phyloP scores from a whole-genome alignment of 2,888 invertebrate species.

The Drosophila bunnanda region DNA sequence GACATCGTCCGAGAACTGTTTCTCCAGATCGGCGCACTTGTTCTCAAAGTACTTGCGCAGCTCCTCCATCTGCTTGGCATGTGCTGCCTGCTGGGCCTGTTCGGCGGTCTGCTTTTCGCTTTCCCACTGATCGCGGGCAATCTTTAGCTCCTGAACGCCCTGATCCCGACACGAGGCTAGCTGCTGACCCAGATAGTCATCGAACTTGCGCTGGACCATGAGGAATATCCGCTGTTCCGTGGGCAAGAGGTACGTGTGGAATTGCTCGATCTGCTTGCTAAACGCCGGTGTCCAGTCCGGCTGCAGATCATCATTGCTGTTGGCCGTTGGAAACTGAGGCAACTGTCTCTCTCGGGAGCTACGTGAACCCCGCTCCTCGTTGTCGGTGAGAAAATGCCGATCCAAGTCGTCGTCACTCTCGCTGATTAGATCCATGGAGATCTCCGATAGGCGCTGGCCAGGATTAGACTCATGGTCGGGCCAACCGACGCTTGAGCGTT shows the following conservation, averaged over 20 bases:
- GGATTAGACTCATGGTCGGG: constrained; percentile 81
- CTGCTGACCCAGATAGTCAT: constrained; percentile 86
- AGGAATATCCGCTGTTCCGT: constrained; percentile 84
- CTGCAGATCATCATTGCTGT: constrained; percentile 49
- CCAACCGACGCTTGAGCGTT: constrained; percentile 77
- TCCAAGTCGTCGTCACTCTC: constrained; percentile 84
- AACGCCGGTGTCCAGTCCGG: constrained; percentile 72
- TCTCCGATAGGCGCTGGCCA: constrained; percentile 84
- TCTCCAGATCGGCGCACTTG: constrained; percentile 92
- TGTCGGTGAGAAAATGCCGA: constrained; percentile 81
- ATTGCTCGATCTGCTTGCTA: constrained; percentile 84
- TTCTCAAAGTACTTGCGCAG: constrained; percentile 91
- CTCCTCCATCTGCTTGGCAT: constrained; percentile 91
- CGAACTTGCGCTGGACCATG: constrained; percentile 86
- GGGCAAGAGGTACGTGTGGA: constrained; percentile 82
- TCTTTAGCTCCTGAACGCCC: constrained; percentile 80
- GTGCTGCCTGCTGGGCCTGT: constrained; percentile 87
- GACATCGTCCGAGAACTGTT: constrained; percentile 90
- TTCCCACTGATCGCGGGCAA: constrained; percentile 84
- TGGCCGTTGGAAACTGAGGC: constrained; percentile 57
- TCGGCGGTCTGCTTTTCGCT: constrained; percentile 88
- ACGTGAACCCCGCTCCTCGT: constrained; percentile 79
- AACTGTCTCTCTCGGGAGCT: constrained; percentile 82
- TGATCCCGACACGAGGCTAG: constrained; percentile 85
- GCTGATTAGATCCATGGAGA: constrained; percentile 84